phyloP scores from a whole-genome alignment of 2,797 vertebrate species.

The Poecilia velifera region DNA sequence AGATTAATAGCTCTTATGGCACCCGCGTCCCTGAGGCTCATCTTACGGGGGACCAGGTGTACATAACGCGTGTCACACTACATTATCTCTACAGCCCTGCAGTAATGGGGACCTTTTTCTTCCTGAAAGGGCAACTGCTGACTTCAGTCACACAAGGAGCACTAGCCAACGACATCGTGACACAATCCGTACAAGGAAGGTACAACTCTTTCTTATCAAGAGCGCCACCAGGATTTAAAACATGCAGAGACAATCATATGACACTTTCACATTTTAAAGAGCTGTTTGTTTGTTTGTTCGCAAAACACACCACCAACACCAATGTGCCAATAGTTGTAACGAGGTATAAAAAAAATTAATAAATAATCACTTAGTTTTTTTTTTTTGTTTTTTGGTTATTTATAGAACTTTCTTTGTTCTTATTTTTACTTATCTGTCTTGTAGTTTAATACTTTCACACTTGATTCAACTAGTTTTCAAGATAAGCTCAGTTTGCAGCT shows the following conservation, averaged over 20 bases:
- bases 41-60: constrained; percentile 80
- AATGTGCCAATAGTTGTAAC: constrained; percentile 8
- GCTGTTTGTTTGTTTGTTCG: constrained; percentile 1
- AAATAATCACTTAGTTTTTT: neutral
- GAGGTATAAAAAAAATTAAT: constrained; percentile 18
- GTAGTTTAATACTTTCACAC: neutral
- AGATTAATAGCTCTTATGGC: constrained; percentile 89
- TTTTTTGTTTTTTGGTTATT: constrained; percentile 7
- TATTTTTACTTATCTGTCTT: neutral
- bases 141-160: constrained; percentile 65
- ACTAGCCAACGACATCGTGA: constrained; percentile 24
- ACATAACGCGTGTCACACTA: constrained; percentile 85
- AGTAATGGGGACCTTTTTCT: constrained; percentile 80
- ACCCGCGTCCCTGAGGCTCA: constrained; percentile 84
- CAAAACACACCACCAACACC: constrained; percentile 32
- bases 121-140: constrained; percentile 77
- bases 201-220: constrained; percentile 18
- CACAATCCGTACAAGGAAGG: constrained; percentile 15
- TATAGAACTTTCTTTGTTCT: neutral
- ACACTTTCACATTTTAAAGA: constrained; percentile 3
- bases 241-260: constrained; percentile 6
- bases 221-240: constrained; percentile 21
- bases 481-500: neutral
- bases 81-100: constrained; percentile 83
- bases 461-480: neutral